Evolutionary conservation across 2,797 vertebrate genomes (phyloP), one percentile per base, ranked within the genome.

Genomic region (Tragopan temminckii): DNA sequence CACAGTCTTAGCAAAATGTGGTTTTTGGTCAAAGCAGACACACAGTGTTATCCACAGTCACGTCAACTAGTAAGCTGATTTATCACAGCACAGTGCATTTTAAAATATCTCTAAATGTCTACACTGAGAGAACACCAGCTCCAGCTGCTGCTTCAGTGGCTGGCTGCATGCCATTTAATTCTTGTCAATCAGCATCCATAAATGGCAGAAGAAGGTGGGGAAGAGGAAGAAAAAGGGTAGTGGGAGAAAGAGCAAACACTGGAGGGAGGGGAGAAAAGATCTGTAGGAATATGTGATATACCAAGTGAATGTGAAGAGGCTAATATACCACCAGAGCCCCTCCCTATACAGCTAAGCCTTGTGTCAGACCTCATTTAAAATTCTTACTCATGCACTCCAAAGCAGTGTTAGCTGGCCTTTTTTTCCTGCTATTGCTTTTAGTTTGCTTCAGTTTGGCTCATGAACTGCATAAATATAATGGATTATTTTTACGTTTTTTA

Each of bases 161-260:
- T 83, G 81, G 13, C 62, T 75, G 43, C 0, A 3, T 94, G 76
- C 55, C 25, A 68, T 85, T 89, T 87, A 80, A 81, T 23, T 88
- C 86, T 53, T 27, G 19, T 93, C 92, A 92, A 83, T 95, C 93
- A 96, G 91, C 92, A 76, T 57, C 84, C 66, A 70, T 89, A 95
- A 95, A 85, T 57, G 72, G 82, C 79, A 95, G 55, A 89, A 85
- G 35, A 69, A 92, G 84, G 62, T 66, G 72, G 63, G 43, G n/a
- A 89, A 87, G 46, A 71, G 69, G 66, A 83, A 83, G 43, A 69
- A 90, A 95, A 95, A 83, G 38, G 46, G 31, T 76, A 85, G 79
- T 59, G 69, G 76, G 66, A 57, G 83, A 80, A 88, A 80, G n/a
- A 58, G 35, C 59, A 89, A 92, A 90, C 55, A 59, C 81, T 55